Conservation (phyloP, 2,113 vertebrate genomes). For the Mystacornis crossleyi region DNA sequence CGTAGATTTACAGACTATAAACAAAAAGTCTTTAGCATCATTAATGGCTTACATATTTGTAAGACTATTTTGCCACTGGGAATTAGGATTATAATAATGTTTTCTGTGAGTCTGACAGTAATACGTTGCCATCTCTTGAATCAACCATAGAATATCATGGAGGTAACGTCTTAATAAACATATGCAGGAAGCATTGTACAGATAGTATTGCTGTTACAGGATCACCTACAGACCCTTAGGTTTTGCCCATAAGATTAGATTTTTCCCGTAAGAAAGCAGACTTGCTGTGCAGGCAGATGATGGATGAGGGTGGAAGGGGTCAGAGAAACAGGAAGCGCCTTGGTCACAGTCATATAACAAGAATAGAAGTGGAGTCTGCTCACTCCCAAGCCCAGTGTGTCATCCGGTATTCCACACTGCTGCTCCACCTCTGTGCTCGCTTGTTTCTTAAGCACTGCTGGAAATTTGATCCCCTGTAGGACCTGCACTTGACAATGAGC, state of each 20-base stretch:
- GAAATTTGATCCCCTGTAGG: neutral
- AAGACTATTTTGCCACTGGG: neutral
- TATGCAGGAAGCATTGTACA: neutral
- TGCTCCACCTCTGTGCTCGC: neutral
- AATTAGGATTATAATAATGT: neutral
- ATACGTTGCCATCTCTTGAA: neutral
- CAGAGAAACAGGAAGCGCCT: neutral
- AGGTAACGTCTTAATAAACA: neutral
- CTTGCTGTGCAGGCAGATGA: neutral
- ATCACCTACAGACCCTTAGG: neutral
- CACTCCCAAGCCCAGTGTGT: neutral
- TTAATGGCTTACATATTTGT: neutral
- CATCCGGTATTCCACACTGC: neutral
- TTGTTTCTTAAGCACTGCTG: neutral
- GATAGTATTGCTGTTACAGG: neutral
- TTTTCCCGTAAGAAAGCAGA: neutral
- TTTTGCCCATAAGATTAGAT: neutral
- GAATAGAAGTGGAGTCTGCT: neutral
- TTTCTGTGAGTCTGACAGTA: neutral
- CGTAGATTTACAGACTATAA: neutral
- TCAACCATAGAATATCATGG: neutral
- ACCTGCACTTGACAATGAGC: neutral
- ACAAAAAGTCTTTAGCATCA: neutral
- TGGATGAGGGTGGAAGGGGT: conserved; percentile 2
- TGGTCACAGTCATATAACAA: neutral